Conservation (phyloP, 2,888 invertebrate species). For the Dastarcus helophoroides region DNA sequence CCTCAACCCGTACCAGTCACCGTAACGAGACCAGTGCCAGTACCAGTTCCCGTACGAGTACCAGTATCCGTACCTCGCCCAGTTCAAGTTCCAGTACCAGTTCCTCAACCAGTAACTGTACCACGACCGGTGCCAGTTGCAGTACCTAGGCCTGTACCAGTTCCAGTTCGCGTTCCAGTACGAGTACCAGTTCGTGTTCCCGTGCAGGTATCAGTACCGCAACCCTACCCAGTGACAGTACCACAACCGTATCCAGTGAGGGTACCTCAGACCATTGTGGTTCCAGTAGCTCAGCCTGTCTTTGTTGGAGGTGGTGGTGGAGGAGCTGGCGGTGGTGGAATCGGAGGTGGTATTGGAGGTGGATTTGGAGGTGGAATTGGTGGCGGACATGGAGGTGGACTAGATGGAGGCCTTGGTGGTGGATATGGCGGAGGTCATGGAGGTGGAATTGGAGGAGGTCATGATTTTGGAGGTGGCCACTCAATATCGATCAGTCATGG, state of each 20-base stretch:
- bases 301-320: slow-evolving; percentile 22
- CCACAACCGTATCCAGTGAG: slow-evolving; percentile 22
- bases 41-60: slow-evolving; percentile 43
- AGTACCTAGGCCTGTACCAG: slow-evolving; percentile 28
- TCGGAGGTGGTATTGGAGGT: slow-evolving; percentile 15
- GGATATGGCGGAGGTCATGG: slow-evolving; percentile 17
- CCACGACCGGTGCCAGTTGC: slow-evolving; percentile 32
- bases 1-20: slow-evolving; percentile 33
- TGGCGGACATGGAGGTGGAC: slow-evolving; percentile 6
- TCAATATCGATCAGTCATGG: slow-evolving; percentile 8
- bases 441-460: slow-evolving; percentile 14
- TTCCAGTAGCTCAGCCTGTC: slow-evolving; percentile 45
- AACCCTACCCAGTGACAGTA: slow-evolving; percentile 17
- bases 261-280: slow-evolving; percentile 38
- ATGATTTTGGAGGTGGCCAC: slow-evolving; percentile 14
- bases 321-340: slow-evolving; percentile 13
- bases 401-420: slow-evolving; percentile 15
- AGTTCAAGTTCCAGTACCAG: slow-evolving; percentile 35
- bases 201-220: slow-evolving; percentile 25
- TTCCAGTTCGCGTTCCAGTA: slow-evolving; percentile 27
- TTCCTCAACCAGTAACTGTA: slow-evolving; percentile 29
- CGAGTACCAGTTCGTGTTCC: slow-evolving; percentile 43
- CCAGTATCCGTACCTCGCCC: slow-evolving; percentile 41
- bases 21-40: slow-evolving; percentile 38
- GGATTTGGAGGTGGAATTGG: slow-evolving; percentile 15